phyloP scores from a whole-genome alignment of 2,113 vertebrate genomes.

The Nibea albiflora region DNA sequence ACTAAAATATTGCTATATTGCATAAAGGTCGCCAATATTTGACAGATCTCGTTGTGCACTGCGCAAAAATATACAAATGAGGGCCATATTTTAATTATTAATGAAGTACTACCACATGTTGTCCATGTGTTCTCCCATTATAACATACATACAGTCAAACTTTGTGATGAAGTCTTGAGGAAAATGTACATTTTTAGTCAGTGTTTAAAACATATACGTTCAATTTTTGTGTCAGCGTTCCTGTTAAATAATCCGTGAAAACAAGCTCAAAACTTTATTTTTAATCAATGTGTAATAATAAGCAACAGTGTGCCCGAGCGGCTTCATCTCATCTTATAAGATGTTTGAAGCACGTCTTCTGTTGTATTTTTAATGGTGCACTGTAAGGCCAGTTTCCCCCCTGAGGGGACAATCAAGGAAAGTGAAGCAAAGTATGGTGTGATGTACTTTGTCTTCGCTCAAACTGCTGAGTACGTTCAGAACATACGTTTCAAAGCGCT shows the following conservation, averaged over 20 bases:
- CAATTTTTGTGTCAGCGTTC: background rate
- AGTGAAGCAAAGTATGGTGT: constrained; percentile 39
- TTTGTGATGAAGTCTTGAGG: background rate
- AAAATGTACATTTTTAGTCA: background rate
- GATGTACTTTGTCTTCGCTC: constrained; percentile 18
- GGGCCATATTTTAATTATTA: background rate
- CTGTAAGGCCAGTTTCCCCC: constrained; percentile 62
- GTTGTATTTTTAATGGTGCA: constrained; percentile 75
- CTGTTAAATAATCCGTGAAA: background rate
- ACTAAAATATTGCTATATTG: background rate
- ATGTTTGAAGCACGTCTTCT: constrained; percentile 74
- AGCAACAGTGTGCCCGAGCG: constrained; percentile 37
- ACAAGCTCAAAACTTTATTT: constrained; percentile 19
- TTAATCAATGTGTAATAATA: constrained; percentile 52
- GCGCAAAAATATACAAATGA: background rate
- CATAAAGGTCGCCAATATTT: background rate
- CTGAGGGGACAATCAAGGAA: constrained; percentile 65
- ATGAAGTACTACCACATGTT: background rate
- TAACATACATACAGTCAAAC: too few species aligned
- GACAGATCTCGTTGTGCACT: background rate
- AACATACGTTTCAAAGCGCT: background rate
- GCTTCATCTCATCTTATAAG: constrained; percentile 54
- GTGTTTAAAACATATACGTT: background rate
- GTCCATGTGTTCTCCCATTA: background rate
- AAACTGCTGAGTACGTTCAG: background rate